Conservation (phyloP, 2,113 vertebrate species). For the Monarcha castaneiventris region DNA sequence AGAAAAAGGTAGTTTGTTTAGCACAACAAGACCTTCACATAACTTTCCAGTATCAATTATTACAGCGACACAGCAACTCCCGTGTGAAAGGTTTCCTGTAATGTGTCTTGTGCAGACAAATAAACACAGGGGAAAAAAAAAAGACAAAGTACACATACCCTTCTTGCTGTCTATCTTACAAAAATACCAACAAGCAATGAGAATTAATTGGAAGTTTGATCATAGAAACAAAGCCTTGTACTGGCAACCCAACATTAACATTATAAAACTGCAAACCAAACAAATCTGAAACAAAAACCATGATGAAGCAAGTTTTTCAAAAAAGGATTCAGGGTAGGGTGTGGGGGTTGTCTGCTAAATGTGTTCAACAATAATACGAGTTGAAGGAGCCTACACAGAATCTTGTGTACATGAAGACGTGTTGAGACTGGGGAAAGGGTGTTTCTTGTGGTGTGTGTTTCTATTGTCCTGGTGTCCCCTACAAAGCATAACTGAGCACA, state of each 20-base stretch:
- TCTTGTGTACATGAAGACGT: not conserved
- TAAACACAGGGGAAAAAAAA: not conserved
- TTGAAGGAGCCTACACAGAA: not conserved
- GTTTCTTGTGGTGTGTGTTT: not conserved
- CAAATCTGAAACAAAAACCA: not conserved
- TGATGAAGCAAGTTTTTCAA: not conserved
- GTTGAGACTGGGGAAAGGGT: not conserved
- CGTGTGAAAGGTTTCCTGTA: constrained; percentile 71
- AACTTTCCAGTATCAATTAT: constrained; percentile 76
- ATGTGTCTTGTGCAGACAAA: constrained; percentile 47
- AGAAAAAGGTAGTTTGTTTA: constrained; percentile 70
- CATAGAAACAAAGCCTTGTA: not conserved
- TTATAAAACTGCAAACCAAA: not conserved
- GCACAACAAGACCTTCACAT: constrained; percentile 75
- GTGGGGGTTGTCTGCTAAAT: not conserved
- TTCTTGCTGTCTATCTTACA: constrained; percentile 20
- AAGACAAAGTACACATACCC: constrained; percentile 43
- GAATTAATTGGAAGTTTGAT: constrained; percentile 41
- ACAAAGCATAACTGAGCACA: not conserved
- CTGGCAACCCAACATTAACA: not conserved
- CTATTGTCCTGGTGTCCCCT: not conserved
- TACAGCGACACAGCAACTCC: constrained; percentile 57
- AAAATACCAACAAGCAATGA: constrained; percentile 32
- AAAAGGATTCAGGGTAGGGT: not conserved
- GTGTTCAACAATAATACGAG: not conserved